Evolutionary conservation across 2,797 vertebrate genomes (phyloP).

Genomic region (Merluccius polli): DNA sequence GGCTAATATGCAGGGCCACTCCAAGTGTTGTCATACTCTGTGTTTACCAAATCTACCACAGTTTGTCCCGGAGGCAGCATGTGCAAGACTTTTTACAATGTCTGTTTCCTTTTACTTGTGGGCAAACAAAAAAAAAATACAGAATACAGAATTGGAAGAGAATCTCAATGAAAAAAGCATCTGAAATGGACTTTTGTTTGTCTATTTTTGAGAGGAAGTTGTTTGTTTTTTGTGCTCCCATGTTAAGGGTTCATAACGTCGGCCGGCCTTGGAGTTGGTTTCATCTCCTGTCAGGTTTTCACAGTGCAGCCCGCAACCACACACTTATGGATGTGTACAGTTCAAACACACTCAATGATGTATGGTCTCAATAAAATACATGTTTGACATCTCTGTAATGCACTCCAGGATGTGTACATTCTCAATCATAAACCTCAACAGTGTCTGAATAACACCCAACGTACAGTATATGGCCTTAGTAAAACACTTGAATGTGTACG

Average conservation of each 20-base stretch:
- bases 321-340: constrained; percentile 1
- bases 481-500: not conserved
- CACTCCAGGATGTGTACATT: not conserved
- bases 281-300: constrained; percentile 26
- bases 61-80: constrained; percentile 22
- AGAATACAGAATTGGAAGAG: constrained; percentile 51
- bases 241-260: constrained; percentile 52
- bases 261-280: constrained; percentile 36
- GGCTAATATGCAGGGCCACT: constrained; percentile 12
- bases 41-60: constrained; percentile 24
- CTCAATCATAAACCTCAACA: too few species aligned
- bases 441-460: not conserved
- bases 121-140: constrained; percentile 58
- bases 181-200: constrained; percentile 63
- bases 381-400: not conserved
- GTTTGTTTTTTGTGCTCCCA: constrained; percentile 54
- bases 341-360: not conserved
- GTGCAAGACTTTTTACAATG: constrained; percentile 48
- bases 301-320: not conserved
- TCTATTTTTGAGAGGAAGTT: constrained; percentile 61
- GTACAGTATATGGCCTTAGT: not conserved
- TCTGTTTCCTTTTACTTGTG: constrained; percentile 68
- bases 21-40: constrained; percentile 26
- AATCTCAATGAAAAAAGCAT: constrained; percentile 71
- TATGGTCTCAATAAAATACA: not conserved